Evolutionary conservation across 2,113 vertebrate genomes (phyloP).

Genomic region (Festucalex cinctus): DNA sequence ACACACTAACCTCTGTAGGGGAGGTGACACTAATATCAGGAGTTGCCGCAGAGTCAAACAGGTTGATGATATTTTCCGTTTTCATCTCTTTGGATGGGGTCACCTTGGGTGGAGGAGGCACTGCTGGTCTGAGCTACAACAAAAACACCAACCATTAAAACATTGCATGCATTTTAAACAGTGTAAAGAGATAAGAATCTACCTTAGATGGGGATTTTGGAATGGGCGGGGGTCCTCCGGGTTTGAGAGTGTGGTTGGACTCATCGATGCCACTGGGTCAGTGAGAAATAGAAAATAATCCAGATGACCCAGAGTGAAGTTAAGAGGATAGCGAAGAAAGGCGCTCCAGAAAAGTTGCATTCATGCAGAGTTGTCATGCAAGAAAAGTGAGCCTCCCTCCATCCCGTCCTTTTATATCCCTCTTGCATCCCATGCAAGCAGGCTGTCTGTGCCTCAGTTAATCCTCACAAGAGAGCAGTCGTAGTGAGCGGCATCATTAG

Average conservation of each 20-base stretch:
- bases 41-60: conserved; percentile 91
- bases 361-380: conserved; percentile 64
- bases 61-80: conserved; percentile 93
- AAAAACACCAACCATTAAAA: not conserved
- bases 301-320: conserved; percentile 1
- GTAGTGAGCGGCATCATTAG: conserved; percentile 18
- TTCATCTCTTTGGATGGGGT: conserved; percentile 95
- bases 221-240: conserved; percentile 79
- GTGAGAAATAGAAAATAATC: conserved; percentile 5
- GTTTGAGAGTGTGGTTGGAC: conserved; percentile 83
- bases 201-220: conserved; percentile 98
- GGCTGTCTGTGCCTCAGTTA: conserved; percentile 23
- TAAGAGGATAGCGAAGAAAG: not conserved
- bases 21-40: conserved; percentile 95
- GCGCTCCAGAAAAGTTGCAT: conserved; percentile 7
- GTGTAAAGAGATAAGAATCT: conserved; percentile 19
- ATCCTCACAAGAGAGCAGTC: conserved; percentile 28
- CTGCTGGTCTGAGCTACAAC: conserved; percentile 85
- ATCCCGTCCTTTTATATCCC: not conserved
- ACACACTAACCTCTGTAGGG: conserved; percentile 88
- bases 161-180: not conserved
- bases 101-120: conserved; percentile 95
- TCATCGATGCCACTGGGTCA: conserved; percentile 65
- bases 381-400: conserved; percentile 22
- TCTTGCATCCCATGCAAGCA: conserved; percentile 54